These are phyloP conservation scores for Saccopteryx bilineata DNA, from an alignment of 2,113 vertebrate genomes.

Conservation along the genomic window DNA sequence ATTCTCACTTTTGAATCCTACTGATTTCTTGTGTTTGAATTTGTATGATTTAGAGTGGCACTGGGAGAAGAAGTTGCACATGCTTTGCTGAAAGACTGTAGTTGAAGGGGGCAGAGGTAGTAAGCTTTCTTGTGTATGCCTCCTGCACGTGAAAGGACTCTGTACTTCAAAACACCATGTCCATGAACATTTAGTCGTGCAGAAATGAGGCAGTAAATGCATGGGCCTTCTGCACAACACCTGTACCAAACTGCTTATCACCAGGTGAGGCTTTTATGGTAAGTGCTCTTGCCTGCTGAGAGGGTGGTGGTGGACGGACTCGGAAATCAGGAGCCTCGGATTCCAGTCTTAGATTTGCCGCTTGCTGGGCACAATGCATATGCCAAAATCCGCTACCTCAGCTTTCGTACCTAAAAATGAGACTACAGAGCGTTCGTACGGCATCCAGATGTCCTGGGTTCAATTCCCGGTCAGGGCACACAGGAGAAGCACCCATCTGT, in stretches of 20 bases:
- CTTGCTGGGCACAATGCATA: background rate
- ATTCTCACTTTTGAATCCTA: background rate
- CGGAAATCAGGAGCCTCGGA: background rate
- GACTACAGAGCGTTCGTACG: background rate
- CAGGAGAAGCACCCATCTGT: too few relatives aligned
- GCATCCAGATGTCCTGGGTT: too few relatives aligned
- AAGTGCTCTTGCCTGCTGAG: background rate
- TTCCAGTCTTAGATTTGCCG: background rate
- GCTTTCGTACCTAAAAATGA: background rate
- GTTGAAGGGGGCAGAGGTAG: background rate
- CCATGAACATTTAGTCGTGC: background rate
- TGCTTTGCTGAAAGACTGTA: background rate
- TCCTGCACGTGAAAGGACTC: background rate
- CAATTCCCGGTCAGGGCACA: too few relatives aligned
- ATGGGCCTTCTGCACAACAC: background rate
- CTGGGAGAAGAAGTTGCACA: background rate
- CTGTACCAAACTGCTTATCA: background rate
- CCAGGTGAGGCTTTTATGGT: background rate
- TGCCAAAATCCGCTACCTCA: background rate
- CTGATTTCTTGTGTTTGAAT: background rate
- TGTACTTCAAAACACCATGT: background rate
- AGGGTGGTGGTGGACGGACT: background rate
- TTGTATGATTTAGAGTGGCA: background rate
- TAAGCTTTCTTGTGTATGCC: background rate
- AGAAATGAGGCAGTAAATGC: background rate